These are phyloP conservation scores for Lochmaea crataegi DNA, from an alignment of 2,888 invertebrate genomes.

Conservation along the genomic window DNA sequence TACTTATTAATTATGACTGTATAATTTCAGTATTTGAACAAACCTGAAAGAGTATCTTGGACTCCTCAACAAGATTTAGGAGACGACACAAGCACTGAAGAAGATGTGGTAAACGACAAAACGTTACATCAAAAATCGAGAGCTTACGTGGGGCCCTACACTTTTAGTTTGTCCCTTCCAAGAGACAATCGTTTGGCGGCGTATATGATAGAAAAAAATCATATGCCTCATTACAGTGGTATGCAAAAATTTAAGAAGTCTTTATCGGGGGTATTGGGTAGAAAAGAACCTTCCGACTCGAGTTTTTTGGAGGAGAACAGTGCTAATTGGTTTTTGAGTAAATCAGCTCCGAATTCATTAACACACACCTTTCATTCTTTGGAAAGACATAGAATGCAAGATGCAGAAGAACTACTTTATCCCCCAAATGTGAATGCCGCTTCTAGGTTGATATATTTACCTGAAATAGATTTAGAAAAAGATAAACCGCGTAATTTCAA, in stretches of 20 bases:
- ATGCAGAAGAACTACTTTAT: conserved; percentile 49
- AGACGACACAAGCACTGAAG: conserved; percentile 62
- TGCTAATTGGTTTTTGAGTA: conserved; percentile 85
- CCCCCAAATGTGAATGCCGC: conserved; percentile 52
- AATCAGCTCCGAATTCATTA: conserved; percentile 82
- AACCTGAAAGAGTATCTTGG: conserved; percentile 69
- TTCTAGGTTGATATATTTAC: conserved; percentile 82
- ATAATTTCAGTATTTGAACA: conserved; percentile 35
- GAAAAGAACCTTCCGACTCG: conserved; percentile 52
- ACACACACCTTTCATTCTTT: conserved; percentile 70
- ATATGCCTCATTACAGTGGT: conserved; percentile 51
- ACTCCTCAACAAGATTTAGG: conserved; percentile 89
- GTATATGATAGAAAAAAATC: conserved; percentile 62
- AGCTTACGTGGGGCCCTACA: conserved; percentile 65
- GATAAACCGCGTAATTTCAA: conserved; percentile 40
- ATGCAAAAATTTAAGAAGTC: conserved; percentile 77
- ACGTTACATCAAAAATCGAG: conserved; percentile 35
- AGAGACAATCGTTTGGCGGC: conserved; percentile 70
- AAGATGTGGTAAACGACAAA: conserved; percentile 52
- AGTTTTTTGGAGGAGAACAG: conserved; percentile 61
- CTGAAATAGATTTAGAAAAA: conserved; percentile 59
- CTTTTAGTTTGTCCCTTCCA: conserved; percentile 82
- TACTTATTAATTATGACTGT: neutral
- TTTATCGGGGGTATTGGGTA: conserved; percentile 70
- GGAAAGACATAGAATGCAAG: conserved; percentile 53